These are phyloP conservation scores for Lutjanus campechanus DNA, from an alignment of 2,797 vertebrate species.

Conservation along the genomic window DNA sequence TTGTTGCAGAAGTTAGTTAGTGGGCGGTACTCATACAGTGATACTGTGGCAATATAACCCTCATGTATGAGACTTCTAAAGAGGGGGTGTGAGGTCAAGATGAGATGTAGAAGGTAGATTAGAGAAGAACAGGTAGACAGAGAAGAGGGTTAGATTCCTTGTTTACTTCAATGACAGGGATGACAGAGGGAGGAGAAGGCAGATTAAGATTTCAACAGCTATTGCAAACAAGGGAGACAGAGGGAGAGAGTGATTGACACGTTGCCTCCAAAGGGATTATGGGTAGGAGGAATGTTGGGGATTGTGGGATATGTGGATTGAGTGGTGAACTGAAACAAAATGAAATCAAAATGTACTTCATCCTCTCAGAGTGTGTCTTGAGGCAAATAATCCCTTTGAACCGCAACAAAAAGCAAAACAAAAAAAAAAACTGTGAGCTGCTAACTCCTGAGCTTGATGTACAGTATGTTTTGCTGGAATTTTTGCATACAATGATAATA, in stretches of 20 bases:
- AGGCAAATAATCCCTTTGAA: conserved; percentile 15
- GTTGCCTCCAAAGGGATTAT: conserved; percentile 39
- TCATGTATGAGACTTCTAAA: neutral
- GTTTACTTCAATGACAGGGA: conserved; percentile 20
- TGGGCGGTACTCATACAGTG: neutral
- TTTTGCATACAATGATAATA: no score
- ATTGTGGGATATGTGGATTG: conserved; percentile 39
- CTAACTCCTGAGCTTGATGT: neutral
- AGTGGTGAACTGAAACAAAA: conserved; percentile 44
- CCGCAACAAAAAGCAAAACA: no score
- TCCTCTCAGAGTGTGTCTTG: conserved; percentile 6
- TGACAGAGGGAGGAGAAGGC: conserved; percentile 3
- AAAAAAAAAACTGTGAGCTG: neutral
- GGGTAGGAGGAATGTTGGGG: conserved; percentile 16
- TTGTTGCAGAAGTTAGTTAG: neutral
- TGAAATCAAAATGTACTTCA: conserved; percentile 28
- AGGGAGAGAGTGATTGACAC: conserved; percentile 27
- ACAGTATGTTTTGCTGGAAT: neutral
- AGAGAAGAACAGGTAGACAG: conserved; percentile 25
- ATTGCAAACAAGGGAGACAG: conserved; percentile 4
- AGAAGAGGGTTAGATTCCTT: conserved; percentile 17
- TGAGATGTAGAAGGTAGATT: conserved; percentile 22
- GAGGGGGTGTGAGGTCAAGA: neutral
- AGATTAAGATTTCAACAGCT: conserved; percentile 45
- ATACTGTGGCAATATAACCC: neutral